A percentile compares a stretch with the other conserved stretches of the same genome.
Evolutionary conservation across 2,888 invertebrate species (phyloP).

Genomic region (Drosophila nigricruria): DNA sequence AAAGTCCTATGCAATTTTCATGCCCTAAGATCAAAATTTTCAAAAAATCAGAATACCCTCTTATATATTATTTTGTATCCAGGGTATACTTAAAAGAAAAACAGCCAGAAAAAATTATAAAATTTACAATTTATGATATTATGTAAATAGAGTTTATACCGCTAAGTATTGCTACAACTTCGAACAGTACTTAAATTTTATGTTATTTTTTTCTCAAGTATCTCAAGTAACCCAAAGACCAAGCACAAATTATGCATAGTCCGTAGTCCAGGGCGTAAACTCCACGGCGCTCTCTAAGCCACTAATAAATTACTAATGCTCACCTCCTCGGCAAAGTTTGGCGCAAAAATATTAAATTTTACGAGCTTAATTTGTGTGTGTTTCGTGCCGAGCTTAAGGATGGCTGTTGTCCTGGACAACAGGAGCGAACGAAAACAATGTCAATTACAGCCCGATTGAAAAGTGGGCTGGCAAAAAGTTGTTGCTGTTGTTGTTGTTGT

Average conservation of each 20-base stretch:
- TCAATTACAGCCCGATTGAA: conserved; percentile 80
- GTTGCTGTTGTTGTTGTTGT: conserved; percentile 57
- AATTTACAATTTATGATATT: conserved; percentile 14
- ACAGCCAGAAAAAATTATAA: neutral
- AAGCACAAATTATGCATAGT: conserved; percentile 58
- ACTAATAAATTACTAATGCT: conserved; percentile 73
- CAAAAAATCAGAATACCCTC: neutral
- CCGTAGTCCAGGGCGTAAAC: conserved; percentile 20
- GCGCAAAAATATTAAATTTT: conserved; percentile 77
- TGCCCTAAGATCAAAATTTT: too few relatives aligned
- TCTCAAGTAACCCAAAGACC: conserved; percentile 10
- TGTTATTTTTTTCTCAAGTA: conserved; percentile 23
- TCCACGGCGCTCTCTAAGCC: conserved; percentile 23
- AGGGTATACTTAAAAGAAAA: neutral
- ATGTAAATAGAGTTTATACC: conserved; percentile 1
- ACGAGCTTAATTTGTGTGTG: conserved; percentile 79
- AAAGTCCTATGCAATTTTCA: too few relatives aligned
- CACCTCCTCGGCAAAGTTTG: conserved; percentile 52
- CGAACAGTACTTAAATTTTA: conserved; percentile 67
- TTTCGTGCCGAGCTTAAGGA: conserved; percentile 66
- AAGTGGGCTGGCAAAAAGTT: conserved; percentile 71
- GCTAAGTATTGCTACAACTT: conserved; percentile 8
- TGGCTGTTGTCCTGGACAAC: conserved; percentile 57
- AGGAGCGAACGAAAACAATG: conserved; percentile 55
- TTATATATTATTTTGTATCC: too few relatives aligned